Evolutionary conservation across 2,888 invertebrate species (phyloP), one percentile per base, ranked within the genome.

Genomic region (Thera obeliscata): DNA sequence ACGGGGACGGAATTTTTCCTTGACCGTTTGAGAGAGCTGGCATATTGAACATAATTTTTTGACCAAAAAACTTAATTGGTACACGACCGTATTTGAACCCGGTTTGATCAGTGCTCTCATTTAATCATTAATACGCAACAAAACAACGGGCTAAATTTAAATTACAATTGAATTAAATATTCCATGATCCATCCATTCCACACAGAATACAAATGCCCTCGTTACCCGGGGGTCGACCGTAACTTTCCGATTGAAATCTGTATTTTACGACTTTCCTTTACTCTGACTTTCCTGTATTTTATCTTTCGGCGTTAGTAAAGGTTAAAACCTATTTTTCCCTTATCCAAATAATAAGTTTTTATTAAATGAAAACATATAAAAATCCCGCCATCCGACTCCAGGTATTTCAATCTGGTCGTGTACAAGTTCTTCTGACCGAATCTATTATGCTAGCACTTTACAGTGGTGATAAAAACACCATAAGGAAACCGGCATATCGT

Each of bases 231-330:
- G 67, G 55, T 43, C 60, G 63, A 49, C 60, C 67, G 67, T 67
- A 60, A 66, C 66, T 59, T 64, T 67, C 33, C 50, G 46, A 67
- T 67, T 52, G 63, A 60, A 67, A 60, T 67, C 67, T 63, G 56
- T 64, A 67, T 60, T 67, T 52, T 67, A 67, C 56, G 67, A 60
- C 12, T 60, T 56, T 59, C 12, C 63, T 52, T 59, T 43, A 67
- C 22, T 22, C 22, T 60, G 67, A 60, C 12, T 60, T 56, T 59
- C 12, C 63, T 52, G 56, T 43, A 67, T 22, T 22, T 22, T 67
- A 64, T 38, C 54, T 60, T 62, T 58, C 35, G 56, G 63, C 57
- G 46, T 54, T 61, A 36, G 46, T 36, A 60, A 61, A 65, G 60
- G 60, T 65, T 56, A 61, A 59, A 60, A 12, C 46, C 52, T 33